phyloP scores from a whole-genome alignment of 2,888 invertebrate species.

The Sesamia inferens region DNA sequence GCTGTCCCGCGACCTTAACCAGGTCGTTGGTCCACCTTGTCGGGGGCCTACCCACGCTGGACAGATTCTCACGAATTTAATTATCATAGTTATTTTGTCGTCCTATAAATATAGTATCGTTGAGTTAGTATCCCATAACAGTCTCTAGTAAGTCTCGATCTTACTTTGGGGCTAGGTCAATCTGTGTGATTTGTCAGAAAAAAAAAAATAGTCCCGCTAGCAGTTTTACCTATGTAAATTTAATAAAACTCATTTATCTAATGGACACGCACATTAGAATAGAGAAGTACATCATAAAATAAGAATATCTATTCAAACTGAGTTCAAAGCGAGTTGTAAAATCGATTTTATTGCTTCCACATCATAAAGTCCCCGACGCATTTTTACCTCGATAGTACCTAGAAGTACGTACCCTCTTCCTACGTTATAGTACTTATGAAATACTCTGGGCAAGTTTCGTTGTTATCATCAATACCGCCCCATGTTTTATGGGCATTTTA shows the following conservation, averaged over 20 bases:
- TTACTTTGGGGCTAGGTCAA: too few species aligned
- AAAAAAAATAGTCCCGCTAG: too few species aligned
- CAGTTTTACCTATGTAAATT: too few species aligned
- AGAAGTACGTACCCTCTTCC: conserved; percentile 53
- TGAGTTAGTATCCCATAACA: too few species aligned
- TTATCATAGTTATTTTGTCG: too few species aligned
- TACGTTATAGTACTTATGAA: conserved; percentile 54
- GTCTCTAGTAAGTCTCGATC: too few species aligned
- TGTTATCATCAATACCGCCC: conserved; percentile 40
- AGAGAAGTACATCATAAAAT: conserved; percentile 57
- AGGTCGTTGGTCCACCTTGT: too few species aligned
- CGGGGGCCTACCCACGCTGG: too few species aligned
- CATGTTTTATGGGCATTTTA: conserved; percentile 36
- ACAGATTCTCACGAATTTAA: not conserved
- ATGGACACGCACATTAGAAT: conserved; percentile 51
- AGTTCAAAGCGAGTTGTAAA: conserved; percentile 73
- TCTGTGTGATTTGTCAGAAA: too few species aligned
- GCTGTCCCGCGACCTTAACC: too few species aligned
- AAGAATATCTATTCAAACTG: conserved; percentile 69
- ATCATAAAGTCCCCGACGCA: conserved; percentile 73
- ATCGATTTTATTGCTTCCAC: conserved; percentile 75
- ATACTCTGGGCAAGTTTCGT: conserved; percentile 37
- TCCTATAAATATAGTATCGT: too few species aligned
- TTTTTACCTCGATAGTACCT: conserved; percentile 62
- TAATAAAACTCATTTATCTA: conserved; percentile 43